Conservation (phyloP, 2,113 vertebrate species). For the Chunga burmeisteri region DNA sequence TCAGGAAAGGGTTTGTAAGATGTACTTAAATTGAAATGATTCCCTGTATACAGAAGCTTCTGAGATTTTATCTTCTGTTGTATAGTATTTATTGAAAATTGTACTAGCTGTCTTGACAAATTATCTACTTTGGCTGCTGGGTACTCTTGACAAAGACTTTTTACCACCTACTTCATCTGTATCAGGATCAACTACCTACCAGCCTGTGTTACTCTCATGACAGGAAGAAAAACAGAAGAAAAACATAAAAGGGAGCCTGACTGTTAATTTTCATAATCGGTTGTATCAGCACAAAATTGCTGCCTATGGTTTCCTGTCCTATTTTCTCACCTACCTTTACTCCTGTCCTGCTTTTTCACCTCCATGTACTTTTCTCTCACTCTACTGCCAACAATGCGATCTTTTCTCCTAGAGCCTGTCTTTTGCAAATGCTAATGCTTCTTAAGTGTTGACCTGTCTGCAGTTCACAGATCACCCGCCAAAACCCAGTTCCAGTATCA, state of each 20-base stretch:
- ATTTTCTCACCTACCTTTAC: background rate
- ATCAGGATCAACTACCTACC: background rate
- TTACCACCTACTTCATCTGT: background rate
- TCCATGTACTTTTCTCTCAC: background rate
- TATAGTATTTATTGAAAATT: conserved; percentile 6
- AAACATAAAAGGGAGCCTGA: background rate
- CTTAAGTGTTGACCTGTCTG: background rate
- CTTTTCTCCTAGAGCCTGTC: background rate
- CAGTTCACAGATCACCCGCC: background rate
- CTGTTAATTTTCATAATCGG: background rate
- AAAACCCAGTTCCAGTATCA: background rate
- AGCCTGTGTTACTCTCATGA: background rate
- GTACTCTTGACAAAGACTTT: background rate
- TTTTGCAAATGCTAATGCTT: background rate
- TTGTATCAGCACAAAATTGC: background rate
- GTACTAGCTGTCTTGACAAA: background rate
- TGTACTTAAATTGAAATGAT: background rate
- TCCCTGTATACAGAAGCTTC: background rate
- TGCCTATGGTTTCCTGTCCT: background rate
- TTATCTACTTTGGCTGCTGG: background rate
- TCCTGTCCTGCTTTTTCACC: background rate
- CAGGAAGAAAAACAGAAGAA: background rate
- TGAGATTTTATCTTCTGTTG: background rate
- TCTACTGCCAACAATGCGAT: background rate
- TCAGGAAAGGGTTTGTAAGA: background rate